Evolutionary conservation across 2,113 vertebrate genomes (phyloP).

Genomic region (Clarias gariepinus): DNA sequence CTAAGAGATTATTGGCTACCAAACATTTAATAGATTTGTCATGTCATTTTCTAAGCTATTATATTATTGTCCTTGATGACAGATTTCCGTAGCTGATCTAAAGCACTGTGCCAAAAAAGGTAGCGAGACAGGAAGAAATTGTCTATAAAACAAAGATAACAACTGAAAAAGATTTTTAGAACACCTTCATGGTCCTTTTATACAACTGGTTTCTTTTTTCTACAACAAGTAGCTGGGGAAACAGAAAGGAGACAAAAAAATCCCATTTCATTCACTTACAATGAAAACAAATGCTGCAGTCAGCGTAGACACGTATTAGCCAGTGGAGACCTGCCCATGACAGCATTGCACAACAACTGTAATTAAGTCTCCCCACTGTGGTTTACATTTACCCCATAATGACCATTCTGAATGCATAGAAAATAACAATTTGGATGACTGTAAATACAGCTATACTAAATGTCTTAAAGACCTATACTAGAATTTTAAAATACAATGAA

Average conservation of each 20-base stretch:
- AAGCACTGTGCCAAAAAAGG: not conserved
- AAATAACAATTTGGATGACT: conserved; percentile 27
- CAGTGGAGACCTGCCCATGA: conserved; percentile 64
- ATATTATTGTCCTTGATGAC: not conserved
- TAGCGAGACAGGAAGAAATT: not conserved
- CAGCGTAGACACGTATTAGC: conserved; percentile 60
- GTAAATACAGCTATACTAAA: not conserved
- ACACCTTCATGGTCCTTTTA: not conserved
- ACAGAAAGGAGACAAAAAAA: conserved; percentile 55
- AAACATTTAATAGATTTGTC: not conserved
- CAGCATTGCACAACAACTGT: conserved; percentile 25
- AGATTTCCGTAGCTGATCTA: not conserved
- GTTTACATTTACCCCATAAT: conserved; percentile 25
- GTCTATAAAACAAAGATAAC: not conserved
- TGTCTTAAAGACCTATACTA: not conserved
- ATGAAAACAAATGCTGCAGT: conserved; percentile 61
- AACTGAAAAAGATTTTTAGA: not conserved
- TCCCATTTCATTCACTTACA: conserved; percentile 51
- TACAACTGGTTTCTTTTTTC: not conserved
- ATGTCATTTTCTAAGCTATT: not conserved
- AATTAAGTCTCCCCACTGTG: conserved; percentile 19
- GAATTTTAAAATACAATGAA: conserved; percentile 28
- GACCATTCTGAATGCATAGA: not conserved
- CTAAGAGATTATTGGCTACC: not conserved
- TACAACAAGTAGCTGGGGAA: not conserved